Conservation (phyloP, 2,888 invertebrate species). For the Himalopsyche kuldschensis region DNA sequence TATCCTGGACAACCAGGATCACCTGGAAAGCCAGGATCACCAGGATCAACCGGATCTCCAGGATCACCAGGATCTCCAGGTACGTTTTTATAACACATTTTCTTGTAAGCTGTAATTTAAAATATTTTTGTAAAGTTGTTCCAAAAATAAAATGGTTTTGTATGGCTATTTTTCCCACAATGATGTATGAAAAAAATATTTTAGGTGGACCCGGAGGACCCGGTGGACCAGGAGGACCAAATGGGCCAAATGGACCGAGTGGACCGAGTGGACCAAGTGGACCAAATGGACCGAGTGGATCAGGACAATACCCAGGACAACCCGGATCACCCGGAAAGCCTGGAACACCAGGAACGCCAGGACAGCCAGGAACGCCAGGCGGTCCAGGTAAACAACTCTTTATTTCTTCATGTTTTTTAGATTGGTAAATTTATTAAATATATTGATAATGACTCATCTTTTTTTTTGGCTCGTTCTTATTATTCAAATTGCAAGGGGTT, state of each 20-base stretch:
- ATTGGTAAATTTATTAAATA: no score
- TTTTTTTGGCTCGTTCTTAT: no score
- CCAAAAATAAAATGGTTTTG: background rate
- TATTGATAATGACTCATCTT: no score
- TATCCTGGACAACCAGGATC: constrained; percentile 41
- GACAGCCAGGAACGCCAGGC: constrained; percentile 40
- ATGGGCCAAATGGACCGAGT: constrained; percentile 43
- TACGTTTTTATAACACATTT: no score
- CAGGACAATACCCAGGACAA: constrained; percentile 35
- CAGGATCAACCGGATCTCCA: constrained; percentile 41
- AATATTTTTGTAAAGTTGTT: background rate
- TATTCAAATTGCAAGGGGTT: no score
- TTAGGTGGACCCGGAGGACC: constrained; percentile 27
- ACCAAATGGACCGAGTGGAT: constrained; percentile 44
- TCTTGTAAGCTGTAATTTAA: no score
- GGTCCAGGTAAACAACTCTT: constrained; percentile 34
- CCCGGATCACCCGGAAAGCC: constrained; percentile 42
- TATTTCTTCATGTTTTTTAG: background rate
- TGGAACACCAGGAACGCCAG: constrained; percentile 41
- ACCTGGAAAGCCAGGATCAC: constrained; percentile 39
- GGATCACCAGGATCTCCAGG: constrained; percentile 26
- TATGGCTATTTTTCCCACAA: no score
- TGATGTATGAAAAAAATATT: no score
- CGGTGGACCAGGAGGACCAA: background rate
- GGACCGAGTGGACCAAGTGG: constrained; percentile 43